A percentile compares a stretch with the other conserved stretches of the same genome.
These are phyloP conservation scores for Lytechinus pictus DNA, from an alignment of 35 echinoderm and acorn worm genomes.

Conservation along the genomic window DNA sequence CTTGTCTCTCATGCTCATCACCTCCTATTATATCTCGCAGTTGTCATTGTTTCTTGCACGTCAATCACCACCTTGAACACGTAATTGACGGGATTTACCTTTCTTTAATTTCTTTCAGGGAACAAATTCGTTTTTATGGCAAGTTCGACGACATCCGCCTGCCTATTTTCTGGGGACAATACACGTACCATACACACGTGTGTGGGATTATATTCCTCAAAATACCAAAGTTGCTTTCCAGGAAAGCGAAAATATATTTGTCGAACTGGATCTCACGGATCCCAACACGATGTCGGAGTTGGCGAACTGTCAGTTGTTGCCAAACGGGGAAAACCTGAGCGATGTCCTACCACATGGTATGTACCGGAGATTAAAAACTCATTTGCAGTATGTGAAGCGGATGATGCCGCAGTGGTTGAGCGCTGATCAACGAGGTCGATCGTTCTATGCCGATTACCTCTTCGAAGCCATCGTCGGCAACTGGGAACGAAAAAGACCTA, in stretches of 20 bases:
- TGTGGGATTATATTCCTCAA: constrained; percentile 97
- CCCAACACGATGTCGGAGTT: constrained; percentile 72
- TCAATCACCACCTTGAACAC: not conserved
- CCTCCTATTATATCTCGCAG: not conserved
- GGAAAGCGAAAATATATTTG: constrained; percentile 93
- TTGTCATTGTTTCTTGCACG: constrained; percentile 1
- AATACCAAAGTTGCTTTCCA: constrained; percentile 94
- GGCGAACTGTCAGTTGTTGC: constrained; percentile 90
- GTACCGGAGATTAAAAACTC: constrained; percentile 82
- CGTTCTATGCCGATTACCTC: constrained; percentile 88
- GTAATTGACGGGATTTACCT: constrained; percentile 22
- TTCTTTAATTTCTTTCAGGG: constrained; percentile 58
- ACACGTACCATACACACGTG: constrained; percentile 93
- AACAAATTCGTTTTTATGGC: constrained; percentile 92
- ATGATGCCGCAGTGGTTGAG: constrained; percentile 98
- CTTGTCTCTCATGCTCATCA: not conserved
- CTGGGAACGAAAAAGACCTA: constrained; percentile 92
- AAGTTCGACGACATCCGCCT: constrained; percentile 80
- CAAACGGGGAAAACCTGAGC: constrained; percentile 89
- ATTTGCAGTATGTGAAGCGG: constrained; percentile 86
- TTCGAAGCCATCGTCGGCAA: constrained; percentile 97
- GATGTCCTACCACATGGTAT: constrained; percentile 88
- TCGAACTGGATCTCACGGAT: constrained; percentile 97
- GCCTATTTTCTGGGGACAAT: constrained; percentile 98
- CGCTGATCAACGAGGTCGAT: constrained; percentile 71